A percentile compares a stretch with the other conserved stretches of the same genome.
Conservation (phyloP, 2,113 vertebrate genomes). For the Zingel zingel region DNA sequence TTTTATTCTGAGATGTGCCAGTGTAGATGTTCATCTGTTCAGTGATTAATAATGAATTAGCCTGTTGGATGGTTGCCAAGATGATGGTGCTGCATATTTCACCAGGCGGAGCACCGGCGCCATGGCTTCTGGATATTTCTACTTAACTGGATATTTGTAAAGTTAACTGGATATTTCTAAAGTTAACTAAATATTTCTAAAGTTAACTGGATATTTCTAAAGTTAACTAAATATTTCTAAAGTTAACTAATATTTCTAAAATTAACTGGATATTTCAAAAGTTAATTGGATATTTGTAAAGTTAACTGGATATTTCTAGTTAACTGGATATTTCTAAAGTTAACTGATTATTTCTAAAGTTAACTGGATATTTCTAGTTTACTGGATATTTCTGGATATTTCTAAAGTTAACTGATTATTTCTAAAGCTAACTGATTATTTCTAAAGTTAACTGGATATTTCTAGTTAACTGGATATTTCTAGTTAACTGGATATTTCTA, state of each 20-base stretch:
- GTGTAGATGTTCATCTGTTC: constrained; percentile 52
- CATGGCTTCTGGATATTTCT: neutral
- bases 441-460: neutral
- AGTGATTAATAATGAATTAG: constrained; percentile 67
- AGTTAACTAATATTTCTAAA: too few species aligned
- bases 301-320: too few species aligned
- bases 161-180: neutral
- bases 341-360: neutral
- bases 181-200: neutral
- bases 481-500: neutral
- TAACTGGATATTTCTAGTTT: neutral
- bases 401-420: too few species aligned
- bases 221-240: too few species aligned
- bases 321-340: too few species aligned
- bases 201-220: too few species aligned
- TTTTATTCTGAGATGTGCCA: constrained; percentile 7
- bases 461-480: too few species aligned
- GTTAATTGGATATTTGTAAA: too few species aligned
- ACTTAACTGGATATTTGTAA: neutral
- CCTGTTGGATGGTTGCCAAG: constrained; percentile 37
- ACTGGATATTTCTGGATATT: neutral
- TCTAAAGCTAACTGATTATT: neutral
- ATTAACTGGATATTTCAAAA: too few species aligned
- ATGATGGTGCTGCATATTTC: constrained; percentile 34
- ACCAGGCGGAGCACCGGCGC: constrained; percentile 34